A percentile compares a stretch with the other conserved stretches of the same genome.
Evolutionary conservation across 2,113 vertebrate genomes (phyloP).

Genomic region (Trochalopteron elliotii): DNA sequence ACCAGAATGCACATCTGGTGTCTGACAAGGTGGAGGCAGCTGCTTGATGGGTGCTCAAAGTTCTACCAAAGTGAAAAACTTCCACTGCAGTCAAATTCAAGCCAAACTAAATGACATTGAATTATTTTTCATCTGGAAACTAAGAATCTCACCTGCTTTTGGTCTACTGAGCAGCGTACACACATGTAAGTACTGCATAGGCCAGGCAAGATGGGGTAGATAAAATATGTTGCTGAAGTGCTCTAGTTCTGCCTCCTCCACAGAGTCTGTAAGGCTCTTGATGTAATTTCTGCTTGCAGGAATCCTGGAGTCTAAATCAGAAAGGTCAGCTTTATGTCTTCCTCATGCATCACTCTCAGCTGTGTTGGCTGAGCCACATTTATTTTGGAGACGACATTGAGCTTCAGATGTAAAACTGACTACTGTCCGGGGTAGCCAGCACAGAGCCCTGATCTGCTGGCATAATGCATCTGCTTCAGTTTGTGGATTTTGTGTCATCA

Average conservation of each 20-base stretch:
- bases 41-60: background rate
- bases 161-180: background rate
- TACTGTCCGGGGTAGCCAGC: background rate
- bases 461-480: background rate
- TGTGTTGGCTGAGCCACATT: background rate
- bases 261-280: background rate
- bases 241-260: background rate
- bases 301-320: background rate
- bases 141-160: background rate
- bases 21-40: background rate
- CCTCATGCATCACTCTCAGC: background rate
- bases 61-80: background rate
- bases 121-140: background rate
- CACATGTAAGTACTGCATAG: background rate
- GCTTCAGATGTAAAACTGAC: background rate
- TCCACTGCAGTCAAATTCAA: background rate
- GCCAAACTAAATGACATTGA: background rate
- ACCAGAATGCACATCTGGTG: background rate
- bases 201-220: background rate
- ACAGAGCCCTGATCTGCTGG: background rate
- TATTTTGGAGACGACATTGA: background rate
- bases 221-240: background rate
- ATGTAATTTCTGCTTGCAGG: background rate
- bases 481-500: accelerated
- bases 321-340: background rate